phyloP scores from a whole-genome alignment of 2,888 invertebrate species.

The Deilephila elpenor region DNA sequence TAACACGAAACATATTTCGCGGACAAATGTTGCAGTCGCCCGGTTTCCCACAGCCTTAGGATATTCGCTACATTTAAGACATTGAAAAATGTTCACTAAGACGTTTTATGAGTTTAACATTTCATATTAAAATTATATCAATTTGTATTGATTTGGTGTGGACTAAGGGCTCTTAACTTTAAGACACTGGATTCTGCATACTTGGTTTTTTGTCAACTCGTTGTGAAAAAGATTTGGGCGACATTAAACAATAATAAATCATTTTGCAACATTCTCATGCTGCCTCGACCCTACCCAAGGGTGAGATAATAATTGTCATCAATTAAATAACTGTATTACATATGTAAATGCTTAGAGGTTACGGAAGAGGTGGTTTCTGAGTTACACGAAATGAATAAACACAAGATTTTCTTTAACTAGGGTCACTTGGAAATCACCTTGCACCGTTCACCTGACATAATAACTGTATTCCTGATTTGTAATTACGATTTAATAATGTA shows the following conservation, averaged over 20 bases:
- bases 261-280: too few species aligned
- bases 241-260: too few species aligned
- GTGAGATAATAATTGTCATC: too few species aligned
- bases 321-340: background rate
- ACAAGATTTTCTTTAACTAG: background rate
- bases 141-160: too few species aligned
- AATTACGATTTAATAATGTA: background rate
- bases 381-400: background rate
- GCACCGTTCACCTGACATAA: background rate
- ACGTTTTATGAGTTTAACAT: too few species aligned
- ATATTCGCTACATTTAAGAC: background rate
- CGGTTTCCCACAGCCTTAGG: constrained; percentile 24
- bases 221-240: too few species aligned
- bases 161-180: too few species aligned
- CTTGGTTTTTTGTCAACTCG: too few species aligned
- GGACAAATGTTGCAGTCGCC: constrained; percentile 21
- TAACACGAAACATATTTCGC: constrained; percentile 19
- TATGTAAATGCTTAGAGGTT: background rate
- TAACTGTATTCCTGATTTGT: constrained; percentile 5
- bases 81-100: constrained; percentile 7
- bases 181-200: too few species aligned
- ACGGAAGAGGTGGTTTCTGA: background rate
- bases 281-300: too few species aligned
- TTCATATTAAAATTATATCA: too few species aligned
- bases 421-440: background rate